Percentiles rank a stretch among this genome's conserved stretches.
Conservation (phyloP, 92 coral and sea anemone species). For the Paragorgia papillata region DNA sequence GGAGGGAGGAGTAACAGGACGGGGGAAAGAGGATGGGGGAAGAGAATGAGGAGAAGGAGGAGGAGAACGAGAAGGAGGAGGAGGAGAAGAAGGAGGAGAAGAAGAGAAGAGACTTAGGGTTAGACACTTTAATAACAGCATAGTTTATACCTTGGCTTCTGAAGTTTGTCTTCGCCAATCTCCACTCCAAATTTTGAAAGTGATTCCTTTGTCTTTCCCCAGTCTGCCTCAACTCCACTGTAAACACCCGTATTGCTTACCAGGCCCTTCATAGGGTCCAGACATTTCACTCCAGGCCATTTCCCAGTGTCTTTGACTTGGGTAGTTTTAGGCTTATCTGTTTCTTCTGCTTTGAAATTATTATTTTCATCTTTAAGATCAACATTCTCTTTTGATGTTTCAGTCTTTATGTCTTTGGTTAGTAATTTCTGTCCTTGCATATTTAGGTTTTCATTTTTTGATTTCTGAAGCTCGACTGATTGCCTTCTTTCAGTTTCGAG, state of each 20-base stretch:
- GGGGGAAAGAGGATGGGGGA: too few species aligned
- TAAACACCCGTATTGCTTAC: neutral
- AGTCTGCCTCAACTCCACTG: conserved; percentile 27
- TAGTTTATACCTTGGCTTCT: conserved; percentile 34
- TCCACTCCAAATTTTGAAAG: conserved; percentile 26
- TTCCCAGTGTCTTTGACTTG: conserved; percentile 2
- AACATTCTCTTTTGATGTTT: neutral
- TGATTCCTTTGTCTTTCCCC: conserved; percentile 15
- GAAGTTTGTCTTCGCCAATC: conserved; percentile 13
- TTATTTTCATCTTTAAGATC: neutral
- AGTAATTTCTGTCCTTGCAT: neutral
- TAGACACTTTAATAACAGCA: too few species aligned
- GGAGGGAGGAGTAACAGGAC: neutral
- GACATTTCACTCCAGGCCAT: neutral
- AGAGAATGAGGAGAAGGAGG: too few species aligned
- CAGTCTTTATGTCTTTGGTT: neutral
- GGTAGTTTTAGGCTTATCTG: neutral
- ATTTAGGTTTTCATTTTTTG: neutral
- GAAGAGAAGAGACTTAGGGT: too few species aligned
- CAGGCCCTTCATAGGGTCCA: neutral
- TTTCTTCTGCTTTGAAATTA: neutral
- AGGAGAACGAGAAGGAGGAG: too few species aligned
- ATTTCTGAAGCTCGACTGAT: neutral
- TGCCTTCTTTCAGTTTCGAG: neutral
- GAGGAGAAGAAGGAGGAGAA: too few species aligned